Evolutionary conservation across 2,113 vertebrate species (phyloP), one percentile per base, ranked within the genome.

Genomic region (Zosterops borbonicus): DNA sequence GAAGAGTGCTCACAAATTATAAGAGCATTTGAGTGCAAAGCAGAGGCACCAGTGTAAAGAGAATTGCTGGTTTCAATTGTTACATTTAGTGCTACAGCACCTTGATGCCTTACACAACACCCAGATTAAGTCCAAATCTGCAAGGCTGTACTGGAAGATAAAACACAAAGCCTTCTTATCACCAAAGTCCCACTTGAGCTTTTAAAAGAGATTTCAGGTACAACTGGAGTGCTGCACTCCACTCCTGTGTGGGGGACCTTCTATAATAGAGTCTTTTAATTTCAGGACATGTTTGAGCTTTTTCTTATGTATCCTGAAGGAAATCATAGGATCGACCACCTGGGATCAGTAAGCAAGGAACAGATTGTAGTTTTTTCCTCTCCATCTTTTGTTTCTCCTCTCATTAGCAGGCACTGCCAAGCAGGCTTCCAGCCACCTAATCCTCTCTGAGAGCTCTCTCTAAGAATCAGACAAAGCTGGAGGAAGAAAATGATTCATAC

Each of bases 111-210:
- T 33, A n/a, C 37, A 50, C 37, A 41, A 63, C 42, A 60, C 28
- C 27, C 8, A 27, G 90, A 95, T 94, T 86, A 92, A 88, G 42
- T 25, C 50, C 35, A 77, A 90, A 94, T 78, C 73, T 89, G 28
- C 56, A 69, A 53, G 53, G 56, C 68, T 92, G 76, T 79, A 33
- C 65, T 65, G 69, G 46, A 71, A 96, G 92, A 94, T 84, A 93
- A 95, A 92, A 65, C 37, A 84, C 53, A 90, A 95, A 92, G 31
- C 59, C 50, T 87, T 52, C 39, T 95, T 86, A 81, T 56, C 92
- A 64, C 67, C 12, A 8, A 88, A 91, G 75, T 70, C 76, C 64
- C 64, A 53, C 56, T 89, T 71, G 82, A 94, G 49, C 64, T 69
- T 87, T 83, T 33, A 37, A 74, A 93, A 89, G 3, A 71, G 83